phyloP scores from a whole-genome alignment of 2,113 vertebrate genomes.

The Nematolebias whitei region DNA sequence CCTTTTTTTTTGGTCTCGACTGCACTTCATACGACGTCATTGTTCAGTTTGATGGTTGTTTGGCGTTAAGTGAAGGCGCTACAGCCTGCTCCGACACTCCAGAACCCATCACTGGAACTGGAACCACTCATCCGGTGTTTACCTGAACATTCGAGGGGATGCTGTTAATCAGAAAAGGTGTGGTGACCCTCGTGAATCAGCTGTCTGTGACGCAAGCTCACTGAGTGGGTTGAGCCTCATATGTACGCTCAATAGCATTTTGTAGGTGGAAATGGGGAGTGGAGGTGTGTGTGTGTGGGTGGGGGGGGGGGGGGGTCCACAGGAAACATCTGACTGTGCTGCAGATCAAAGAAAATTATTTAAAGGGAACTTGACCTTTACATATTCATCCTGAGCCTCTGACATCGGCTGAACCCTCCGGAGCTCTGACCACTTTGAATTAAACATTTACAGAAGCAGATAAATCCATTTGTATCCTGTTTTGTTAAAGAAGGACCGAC shows the following conservation, averaged over 20 bases:
- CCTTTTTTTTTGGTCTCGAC: too few relatives aligned
- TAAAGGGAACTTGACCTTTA: conserved; percentile 60
- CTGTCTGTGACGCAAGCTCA: conserved; percentile 8
- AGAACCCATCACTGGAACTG: not conserved
- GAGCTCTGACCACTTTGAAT: conserved; percentile 2
- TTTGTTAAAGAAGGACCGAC: too few relatives aligned
- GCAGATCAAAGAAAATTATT: conserved; percentile 63
- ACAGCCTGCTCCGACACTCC: not conserved
- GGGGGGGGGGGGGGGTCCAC: conserved; percentile 21
- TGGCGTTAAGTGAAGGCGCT: not conserved
- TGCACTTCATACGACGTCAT: too few relatives aligned
- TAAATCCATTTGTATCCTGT: too few relatives aligned
- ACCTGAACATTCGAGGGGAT: conserved; percentile 12
- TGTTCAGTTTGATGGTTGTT: too few relatives aligned
- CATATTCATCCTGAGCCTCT: conserved; percentile 16
- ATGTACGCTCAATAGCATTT: not conserved
- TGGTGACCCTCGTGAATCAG: conserved; percentile 20
- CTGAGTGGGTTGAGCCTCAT: conserved; percentile 32
- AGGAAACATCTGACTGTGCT: conserved; percentile 36
- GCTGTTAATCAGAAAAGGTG: conserved; percentile 1
- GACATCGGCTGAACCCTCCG: conserved; percentile 22
- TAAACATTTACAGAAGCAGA: too few relatives aligned
- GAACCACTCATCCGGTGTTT: conserved; percentile 2
- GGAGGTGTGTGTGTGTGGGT: not conserved
- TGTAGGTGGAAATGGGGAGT: not conserved